A percentile compares a stretch with the other conserved stretches of the same genome.
These are phyloP conservation scores for Engraulis encrasicolus DNA, from an alignment of 2,113 vertebrate genomes.

Conservation along the genomic window DNA sequence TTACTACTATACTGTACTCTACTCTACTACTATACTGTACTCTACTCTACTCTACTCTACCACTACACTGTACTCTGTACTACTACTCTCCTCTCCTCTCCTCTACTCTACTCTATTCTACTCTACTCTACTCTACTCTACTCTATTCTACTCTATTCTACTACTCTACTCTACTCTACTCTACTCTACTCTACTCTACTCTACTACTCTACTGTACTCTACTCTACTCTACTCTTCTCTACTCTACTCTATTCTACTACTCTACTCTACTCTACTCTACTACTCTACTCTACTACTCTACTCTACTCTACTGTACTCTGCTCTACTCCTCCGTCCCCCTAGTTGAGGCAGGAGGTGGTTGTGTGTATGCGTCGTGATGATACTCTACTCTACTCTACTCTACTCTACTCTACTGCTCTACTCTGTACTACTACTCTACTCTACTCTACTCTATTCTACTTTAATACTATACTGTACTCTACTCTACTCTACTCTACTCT, in stretches of 20 bases:
- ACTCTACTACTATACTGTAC: neutral
- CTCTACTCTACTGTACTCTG: conserved; percentile 57
- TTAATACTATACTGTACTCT: too few relatives aligned
- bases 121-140: neutral
- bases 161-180: neutral
- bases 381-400: neutral
- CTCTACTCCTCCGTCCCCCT: neutral
- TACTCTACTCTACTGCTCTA: too few relatives aligned
- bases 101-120: neutral
- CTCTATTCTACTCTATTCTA: conserved; percentile 56
- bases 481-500: neutral
- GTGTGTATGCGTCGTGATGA: conserved; percentile 97
- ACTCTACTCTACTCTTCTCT: conserved; percentile 58
- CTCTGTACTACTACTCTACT: too few relatives aligned
- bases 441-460: conserved; percentile 56
- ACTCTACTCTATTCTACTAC: too few relatives aligned
- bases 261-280: neutral
- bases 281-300: neutral
- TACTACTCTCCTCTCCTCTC: neutral
- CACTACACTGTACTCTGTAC: conserved; percentile 63
- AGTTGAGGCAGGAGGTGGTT: conserved; percentile 97
- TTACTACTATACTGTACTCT: neutral
- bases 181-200: neutral
- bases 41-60: neutral
- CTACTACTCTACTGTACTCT: neutral